A percentile compares a stretch with the other conserved stretches of the same genome.
phyloP scores from a whole-genome alignment of 2,888 invertebrate genomes.

The Xiphydria camelus region DNA sequence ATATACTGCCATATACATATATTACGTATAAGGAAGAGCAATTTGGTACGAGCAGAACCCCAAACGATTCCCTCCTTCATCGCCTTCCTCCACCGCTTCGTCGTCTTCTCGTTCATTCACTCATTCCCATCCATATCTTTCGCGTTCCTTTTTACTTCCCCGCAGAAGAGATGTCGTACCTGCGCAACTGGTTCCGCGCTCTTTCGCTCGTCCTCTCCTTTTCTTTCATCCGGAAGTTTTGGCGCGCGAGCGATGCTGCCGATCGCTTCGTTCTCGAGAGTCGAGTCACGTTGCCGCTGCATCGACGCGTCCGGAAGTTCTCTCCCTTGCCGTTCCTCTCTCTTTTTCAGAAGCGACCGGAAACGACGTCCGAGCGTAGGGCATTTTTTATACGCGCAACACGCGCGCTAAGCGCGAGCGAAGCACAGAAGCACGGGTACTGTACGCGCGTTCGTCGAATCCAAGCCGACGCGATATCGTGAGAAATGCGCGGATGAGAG shows the following conservation, averaged over 20 bases:
- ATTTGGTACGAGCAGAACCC: slow-evolving; percentile 36
- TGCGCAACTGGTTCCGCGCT: no score
- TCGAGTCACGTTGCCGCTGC: no score
- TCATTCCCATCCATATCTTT: not conserved
- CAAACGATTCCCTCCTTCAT: slow-evolving; percentile 13
- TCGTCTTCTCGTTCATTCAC: slow-evolving; percentile 6
- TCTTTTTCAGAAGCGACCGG: not conserved
- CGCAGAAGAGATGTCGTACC: no score
- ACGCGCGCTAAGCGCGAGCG: no score
- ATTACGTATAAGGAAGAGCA: slow-evolving; percentile 38
- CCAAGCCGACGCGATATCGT: no score
- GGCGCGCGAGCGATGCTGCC: no score
- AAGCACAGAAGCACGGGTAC: no score
- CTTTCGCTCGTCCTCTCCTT: not conserved
- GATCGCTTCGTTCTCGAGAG: no score
- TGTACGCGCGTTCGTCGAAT: no score
- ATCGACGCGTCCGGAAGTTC: not conserved
- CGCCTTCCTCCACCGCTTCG: slow-evolving; percentile 10
- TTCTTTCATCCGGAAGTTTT: not conserved
- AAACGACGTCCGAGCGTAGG: not conserved
- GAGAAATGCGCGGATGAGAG: no score
- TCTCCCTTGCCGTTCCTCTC: not conserved
- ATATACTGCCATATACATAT: slow-evolving; percentile 51
- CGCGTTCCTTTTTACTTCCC: no score
- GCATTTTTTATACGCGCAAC: not conserved